A percentile compares a stretch with the other conserved stretches of the same genome.
These are phyloP conservation scores for Monochamus alternatus DNA, from an alignment of 2,888 invertebrate species.

Conservation along the genomic window DNA sequence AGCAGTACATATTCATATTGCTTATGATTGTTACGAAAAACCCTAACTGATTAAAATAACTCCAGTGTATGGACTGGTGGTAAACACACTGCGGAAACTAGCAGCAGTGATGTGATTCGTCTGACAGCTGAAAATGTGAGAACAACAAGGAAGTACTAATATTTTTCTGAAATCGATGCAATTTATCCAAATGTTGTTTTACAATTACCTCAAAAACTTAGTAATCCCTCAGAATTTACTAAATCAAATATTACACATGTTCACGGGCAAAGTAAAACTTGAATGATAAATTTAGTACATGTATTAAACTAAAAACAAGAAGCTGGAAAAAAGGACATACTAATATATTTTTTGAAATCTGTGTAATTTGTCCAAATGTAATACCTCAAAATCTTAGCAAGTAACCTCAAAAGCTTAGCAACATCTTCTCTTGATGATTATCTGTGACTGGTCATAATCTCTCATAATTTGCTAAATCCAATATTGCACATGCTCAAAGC, in stretches of 20 bases:
- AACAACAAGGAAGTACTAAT: no score
- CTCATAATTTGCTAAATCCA: no score
- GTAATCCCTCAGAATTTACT: constrained; percentile 96
- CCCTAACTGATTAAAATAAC: constrained; percentile 83
- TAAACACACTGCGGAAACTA: constrained; percentile 97
- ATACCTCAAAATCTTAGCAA: constrained; percentile 64
- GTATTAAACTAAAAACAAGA: constrained; percentile 74
- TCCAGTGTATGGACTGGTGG: constrained; percentile 94
- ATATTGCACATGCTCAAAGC: no score
- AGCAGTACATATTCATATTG: constrained; percentile 84
- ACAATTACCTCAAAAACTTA: constrained; percentile 60
- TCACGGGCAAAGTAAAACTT: constrained; percentile 96
- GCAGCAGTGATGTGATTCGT: constrained; percentile 88
- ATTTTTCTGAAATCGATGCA: constrained; percentile 57
- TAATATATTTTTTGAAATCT: no score
- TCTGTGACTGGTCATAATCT: constrained; percentile 73
- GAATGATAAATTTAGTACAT: constrained; percentile 94
- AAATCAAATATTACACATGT: constrained; percentile 92
- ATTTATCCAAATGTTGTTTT: constrained; percentile 96
- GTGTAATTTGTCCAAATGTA: constrained; percentile 89
- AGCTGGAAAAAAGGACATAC: constrained; percentile 62
- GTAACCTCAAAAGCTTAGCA: no score
- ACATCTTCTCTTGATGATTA: no score
- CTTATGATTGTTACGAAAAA: constrained; percentile 87
- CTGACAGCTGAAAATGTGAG: constrained; percentile 94